Evolutionary conservation across 2,888 invertebrate genomes (phyloP).

Genomic region (Hirtodrosophila duncani): DNA sequence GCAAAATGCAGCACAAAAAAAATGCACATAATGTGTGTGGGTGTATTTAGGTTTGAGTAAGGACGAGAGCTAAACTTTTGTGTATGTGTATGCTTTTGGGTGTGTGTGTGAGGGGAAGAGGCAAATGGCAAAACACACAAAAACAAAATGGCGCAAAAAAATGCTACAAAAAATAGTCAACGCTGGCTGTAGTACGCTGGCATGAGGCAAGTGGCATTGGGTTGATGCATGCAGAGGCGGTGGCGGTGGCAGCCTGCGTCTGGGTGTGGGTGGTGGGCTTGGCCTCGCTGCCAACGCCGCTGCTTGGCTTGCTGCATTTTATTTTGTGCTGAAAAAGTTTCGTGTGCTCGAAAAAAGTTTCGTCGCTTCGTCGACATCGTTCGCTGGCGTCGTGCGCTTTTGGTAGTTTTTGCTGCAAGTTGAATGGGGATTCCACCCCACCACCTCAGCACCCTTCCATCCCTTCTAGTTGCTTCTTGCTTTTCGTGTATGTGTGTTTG

Average conservation of each 20-base stretch:
- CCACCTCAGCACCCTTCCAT: neutral
- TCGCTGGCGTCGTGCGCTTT: constrained; percentile 51
- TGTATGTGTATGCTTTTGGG: constrained; percentile 22
- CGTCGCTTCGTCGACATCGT: constrained; percentile 71
- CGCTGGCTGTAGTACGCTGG: constrained; percentile 35
- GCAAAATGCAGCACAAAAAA: constrained; percentile 57
- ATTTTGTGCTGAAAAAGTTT: constrained; percentile 78
- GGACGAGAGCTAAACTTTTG: constrained; percentile 19
- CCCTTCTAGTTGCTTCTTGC: neutral
- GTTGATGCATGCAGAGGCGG: constrained; percentile 22
- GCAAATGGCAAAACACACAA: constrained; percentile 69
- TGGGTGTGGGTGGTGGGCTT: constrained; percentile 40
- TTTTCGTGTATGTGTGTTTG: neutral
- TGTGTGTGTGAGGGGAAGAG: constrained; percentile 25
- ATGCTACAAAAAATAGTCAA: constrained; percentile 56
- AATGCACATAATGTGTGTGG: constrained; percentile 52
- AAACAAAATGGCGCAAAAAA: constrained; percentile 73
- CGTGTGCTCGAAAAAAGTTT: constrained; percentile 78
- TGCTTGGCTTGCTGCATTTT: constrained; percentile 57
- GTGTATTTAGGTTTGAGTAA: constrained; percentile 22
- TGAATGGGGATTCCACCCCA: too few species aligned
- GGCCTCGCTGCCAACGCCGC: constrained; percentile 40
- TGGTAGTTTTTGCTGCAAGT: constrained; percentile 61
- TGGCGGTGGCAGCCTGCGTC: constrained; percentile 16
- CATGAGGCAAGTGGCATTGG: constrained; percentile 9